Conservation (phyloP, 2,888 invertebrate species). For the Drosophila maculinotata region DNA sequence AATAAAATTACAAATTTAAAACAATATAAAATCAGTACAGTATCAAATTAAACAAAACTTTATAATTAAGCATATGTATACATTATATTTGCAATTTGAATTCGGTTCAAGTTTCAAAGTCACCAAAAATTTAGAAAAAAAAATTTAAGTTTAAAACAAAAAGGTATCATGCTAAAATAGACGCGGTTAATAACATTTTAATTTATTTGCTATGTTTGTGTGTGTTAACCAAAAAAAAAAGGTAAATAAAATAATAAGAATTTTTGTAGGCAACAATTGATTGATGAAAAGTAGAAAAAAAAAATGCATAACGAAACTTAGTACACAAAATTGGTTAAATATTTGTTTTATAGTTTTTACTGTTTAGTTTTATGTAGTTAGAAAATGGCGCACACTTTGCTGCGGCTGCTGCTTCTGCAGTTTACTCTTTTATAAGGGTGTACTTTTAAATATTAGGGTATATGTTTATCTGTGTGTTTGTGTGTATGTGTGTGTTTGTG, state of each 20-base stretch:
- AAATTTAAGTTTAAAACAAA: constrained; percentile 37
- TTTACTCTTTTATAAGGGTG: constrained; percentile 49
- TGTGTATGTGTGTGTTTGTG: constrained; percentile 39
- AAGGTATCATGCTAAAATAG: constrained; percentile 36
- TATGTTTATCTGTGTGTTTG: constrained; percentile 46
- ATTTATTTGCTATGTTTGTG: constrained; percentile 60
- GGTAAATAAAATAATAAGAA: constrained; percentile 21
- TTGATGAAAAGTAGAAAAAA: constrained; percentile 29
- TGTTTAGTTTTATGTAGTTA: constrained; percentile 56
- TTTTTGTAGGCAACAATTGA: constrained; percentile 37
- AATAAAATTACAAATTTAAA: constrained; percentile 76
- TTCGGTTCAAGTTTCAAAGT: constrained; percentile 64
- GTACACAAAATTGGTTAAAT: constrained; percentile 46
- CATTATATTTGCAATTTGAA: constrained; percentile 76
- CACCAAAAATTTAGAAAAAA: constrained; percentile 63
- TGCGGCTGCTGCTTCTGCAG: constrained; percentile 45
- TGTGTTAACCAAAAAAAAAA: constrained; percentile 59
- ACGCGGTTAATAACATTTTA: constrained; percentile 42
- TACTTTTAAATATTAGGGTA: constrained; percentile 49
- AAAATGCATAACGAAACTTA: constrained; percentile 57
- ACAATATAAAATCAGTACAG: constrained; percentile 80
- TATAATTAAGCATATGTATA: constrained; percentile 68
- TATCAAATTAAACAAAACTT: constrained; percentile 73
- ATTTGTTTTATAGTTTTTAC: constrained; percentile 33
- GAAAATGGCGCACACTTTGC: constrained; percentile 75